phyloP scores from a whole-genome alignment of 2,888 invertebrate species.

The Brachypterus glaber region DNA sequence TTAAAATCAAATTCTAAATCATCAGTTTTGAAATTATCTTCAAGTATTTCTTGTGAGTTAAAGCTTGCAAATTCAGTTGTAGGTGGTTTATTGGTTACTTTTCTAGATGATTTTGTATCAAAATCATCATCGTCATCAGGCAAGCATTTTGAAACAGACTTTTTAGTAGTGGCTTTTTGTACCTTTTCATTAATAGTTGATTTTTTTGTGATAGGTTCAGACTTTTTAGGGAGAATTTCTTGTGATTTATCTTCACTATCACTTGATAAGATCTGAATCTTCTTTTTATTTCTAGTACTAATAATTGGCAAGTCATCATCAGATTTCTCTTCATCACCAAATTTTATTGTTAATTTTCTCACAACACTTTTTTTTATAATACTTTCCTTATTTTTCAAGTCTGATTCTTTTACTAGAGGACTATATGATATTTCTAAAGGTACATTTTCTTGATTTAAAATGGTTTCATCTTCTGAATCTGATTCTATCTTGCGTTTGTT shows the following conservation, averaged over 20 bases:
- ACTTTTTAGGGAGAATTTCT: too few species aligned
- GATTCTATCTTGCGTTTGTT: too few species aligned
- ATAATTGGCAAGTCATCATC: slow-evolving; percentile 10
- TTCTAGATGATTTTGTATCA: slow-evolving; percentile 2
- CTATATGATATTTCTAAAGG: neutral
- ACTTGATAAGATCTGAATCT: slow-evolving; percentile 1
- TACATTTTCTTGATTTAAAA: too few species aligned
- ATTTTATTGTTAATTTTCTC: slow-evolving; percentile 5
- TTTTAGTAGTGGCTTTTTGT: slow-evolving; percentile 8
- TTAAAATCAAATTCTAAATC: too few species aligned
- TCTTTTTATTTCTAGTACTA: slow-evolving; percentile 1
- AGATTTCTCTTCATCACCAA: slow-evolving; percentile 8
- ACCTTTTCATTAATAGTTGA: too few species aligned
- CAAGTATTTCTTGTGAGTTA: too few species aligned
- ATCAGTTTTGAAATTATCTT: too few species aligned
- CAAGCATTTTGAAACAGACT: slow-evolving; percentile 1
- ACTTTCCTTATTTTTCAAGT: slow-evolving; percentile 1
- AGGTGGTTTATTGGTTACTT: too few species aligned
- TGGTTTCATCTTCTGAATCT: too few species aligned
- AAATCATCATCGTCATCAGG: slow-evolving; percentile 8
- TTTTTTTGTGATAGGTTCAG: too few species aligned
- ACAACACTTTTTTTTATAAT: neutral
- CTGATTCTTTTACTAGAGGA: slow-evolving; percentile 3
- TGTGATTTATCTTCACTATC: slow-evolving; percentile 9
- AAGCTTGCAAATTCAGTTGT: too few species aligned